Evolutionary conservation across 1,140 invertebrate genomes (phyloP).

Genomic region (Lasioglossum albipes): DNA sequence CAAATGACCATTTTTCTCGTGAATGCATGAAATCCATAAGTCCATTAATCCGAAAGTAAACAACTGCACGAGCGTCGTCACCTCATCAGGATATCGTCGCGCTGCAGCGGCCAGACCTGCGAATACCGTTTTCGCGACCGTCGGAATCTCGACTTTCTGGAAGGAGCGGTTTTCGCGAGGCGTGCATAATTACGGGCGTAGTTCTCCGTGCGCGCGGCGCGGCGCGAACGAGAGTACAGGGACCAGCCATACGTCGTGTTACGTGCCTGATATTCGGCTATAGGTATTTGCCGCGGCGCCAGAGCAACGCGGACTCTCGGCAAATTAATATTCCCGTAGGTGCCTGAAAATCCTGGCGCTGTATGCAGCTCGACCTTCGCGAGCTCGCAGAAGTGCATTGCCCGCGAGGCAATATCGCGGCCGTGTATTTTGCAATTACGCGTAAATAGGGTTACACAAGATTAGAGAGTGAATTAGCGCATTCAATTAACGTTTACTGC

Average conservation of each 20-base stretch:
- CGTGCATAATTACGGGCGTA: slow-evolving; percentile 47
- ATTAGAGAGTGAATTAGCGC: slow-evolving; percentile 75
- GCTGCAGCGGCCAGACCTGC: too few relatives aligned
- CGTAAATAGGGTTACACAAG: slow-evolving; percentile 73
- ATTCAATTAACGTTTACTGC: slow-evolving; percentile 78
- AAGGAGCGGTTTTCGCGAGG: slow-evolving; percentile 9
- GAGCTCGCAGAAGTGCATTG: slow-evolving; percentile 16
- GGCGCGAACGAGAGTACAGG: background rate
- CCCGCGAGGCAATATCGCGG: slow-evolving; percentile 62
- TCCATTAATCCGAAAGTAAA: too few relatives aligned
- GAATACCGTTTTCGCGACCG: too few relatives aligned
- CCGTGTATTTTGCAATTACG: slow-evolving; percentile 73
- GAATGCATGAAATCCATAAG: too few relatives aligned
- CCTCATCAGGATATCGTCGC: too few relatives aligned
- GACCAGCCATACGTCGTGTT: slow-evolving; percentile 33
- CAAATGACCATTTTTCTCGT: too few relatives aligned
- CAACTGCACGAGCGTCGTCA: too few relatives aligned
- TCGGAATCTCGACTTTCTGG: too few relatives aligned
- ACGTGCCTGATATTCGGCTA: slow-evolving; percentile 49
- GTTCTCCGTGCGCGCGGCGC: background rate
- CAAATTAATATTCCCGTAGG: slow-evolving; percentile 65
- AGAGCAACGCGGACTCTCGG: slow-evolving; percentile 10
- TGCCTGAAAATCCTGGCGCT: slow-evolving; percentile 52
- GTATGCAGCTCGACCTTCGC: slow-evolving; percentile 46
- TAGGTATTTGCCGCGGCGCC: slow-evolving; percentile 48